Base-by-base conservation (phyloP, 2,113 vertebrate genomes). In the Pipa parva region DNA sequence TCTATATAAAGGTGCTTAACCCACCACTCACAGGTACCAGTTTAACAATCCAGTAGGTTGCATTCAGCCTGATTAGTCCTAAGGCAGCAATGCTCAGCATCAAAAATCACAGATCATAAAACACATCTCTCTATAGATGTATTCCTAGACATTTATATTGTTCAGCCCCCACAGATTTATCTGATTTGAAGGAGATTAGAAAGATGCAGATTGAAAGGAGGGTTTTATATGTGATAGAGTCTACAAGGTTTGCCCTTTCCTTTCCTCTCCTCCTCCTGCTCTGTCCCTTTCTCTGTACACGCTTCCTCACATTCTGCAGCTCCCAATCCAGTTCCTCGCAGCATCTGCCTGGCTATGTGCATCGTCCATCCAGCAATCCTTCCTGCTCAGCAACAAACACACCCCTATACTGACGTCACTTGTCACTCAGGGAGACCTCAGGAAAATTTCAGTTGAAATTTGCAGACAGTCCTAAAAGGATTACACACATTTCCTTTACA, bases 301-400 rank as follows among this genome's bases (percentile, higher is more conserved):
- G 17, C 29, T 33, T 20, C 45, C 28, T n/a, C 31, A 42, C 57
- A 61, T 46, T 45, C 66, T 52, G 66, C 66, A 61, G 48, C 66
- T 61, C 45, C 26, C 52, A 55, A 55, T 55, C 52, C 52, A 28
- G 52, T 29, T 20, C 56, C 37, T 50, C 65, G 29, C 65, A 58
- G 54, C 54, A 55, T 29, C 39, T 27, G 64, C 56, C 52, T 59
- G 45, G 46, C 46, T 49, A 24, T 36, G 55, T 39, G 55, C 55
- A 59, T 21, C 18, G 9, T 24, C 46, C 18, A 49, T 21, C 45
- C 55, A 36, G 29, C 57, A 48, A 15, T 52, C 57, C 48, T 54
- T 58, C 66, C 66, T 70, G 66, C 66, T 70, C 66, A 70, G 66
- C 66, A 61, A 70, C 66, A 61, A n/a, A 20, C 49, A n/a, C 57